phyloP scores from a whole-genome alignment of 2,797 vertebrate species.

The Danio albolineatus region DNA sequence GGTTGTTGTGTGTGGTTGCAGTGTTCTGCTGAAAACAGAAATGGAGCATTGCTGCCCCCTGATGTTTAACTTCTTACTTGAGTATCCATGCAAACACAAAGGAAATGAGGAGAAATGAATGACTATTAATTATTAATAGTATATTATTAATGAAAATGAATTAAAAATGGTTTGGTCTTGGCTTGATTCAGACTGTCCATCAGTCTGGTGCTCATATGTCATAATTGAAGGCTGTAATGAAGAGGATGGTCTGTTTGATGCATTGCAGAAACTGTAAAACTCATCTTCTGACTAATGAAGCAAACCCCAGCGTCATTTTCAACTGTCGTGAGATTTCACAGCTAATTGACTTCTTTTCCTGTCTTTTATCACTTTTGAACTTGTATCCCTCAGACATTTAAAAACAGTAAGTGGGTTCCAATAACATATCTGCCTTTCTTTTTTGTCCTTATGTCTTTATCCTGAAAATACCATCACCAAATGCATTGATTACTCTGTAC shows the following conservation, averaged over 20 bases:
- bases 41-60: conserved; percentile 75
- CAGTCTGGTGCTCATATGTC: conserved; percentile 48
- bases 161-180: conserved; percentile 9
- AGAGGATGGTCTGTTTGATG: conserved; percentile 13
- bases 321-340: conserved; percentile 50
- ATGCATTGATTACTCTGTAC: conserved; percentile 15
- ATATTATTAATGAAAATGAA: conserved; percentile 11
- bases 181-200: conserved; percentile 46
- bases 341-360: conserved; percentile 64
- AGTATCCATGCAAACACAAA: background rate
- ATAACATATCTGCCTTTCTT: conserved; percentile 14
- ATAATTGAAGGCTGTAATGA: background rate
- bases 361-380: conserved; percentile 56
- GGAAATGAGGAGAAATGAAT: background rate
- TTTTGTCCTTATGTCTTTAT: conserved; percentile 45
- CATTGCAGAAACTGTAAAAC: conserved; percentile 51
- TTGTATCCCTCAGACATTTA: conserved; percentile 72
- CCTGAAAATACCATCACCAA: conserved; percentile 27
- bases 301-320: background rate
- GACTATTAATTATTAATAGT: background rate
- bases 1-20: conserved; percentile 6
- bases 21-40: background rate
- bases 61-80: conserved; percentile 57
- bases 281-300: conserved; percentile 45
- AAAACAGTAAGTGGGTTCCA: conserved; percentile 70